Evolutionary conservation across 2,888 invertebrate genomes (phyloP), one percentile per base, ranked within the genome.

Genomic region (Erynnis tages): DNA sequence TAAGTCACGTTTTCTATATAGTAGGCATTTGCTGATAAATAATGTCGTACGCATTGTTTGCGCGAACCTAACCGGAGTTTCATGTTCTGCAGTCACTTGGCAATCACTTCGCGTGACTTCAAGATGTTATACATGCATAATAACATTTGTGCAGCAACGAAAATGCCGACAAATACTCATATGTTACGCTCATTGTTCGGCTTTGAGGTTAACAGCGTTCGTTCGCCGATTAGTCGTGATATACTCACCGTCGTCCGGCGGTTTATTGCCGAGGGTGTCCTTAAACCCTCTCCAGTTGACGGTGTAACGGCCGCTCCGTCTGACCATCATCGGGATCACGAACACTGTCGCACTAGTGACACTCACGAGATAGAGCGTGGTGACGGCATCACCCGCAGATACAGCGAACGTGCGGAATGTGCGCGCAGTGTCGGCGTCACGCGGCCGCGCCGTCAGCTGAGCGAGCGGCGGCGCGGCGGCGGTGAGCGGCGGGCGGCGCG

Each of bases 251-350:
- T 87, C 88, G 60, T 88, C 88, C 17, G 86, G 87, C 54, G 89
- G 88, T 65, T 87, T 87, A 72, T 78, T 87, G 41, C 84, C 84
- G 60, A 85, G 75, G 35, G 84, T 71, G 61, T 90, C 90, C 66
- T 77, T 81, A 73, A 89, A 88, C 45, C 90, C 90, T 63, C 90
- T 79, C 85, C 88, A 88, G 73, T 88, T 90, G 63, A 89, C 89
- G 55, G 88, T 88, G 71, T 90, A 90, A 29, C 90, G 83, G 61
- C 90, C 90, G 73, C 88, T 86, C 63, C 89, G 84, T 72, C 90
- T 76, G 64, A 86, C 89, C 79, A 90, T 90, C 90, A 90, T 90
- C 62, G 72, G 66, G 62, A 67, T 53, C 45, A 49, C 54, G 62
- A 55, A 45, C 55, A 46, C 56, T 61, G 60, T 59, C 62, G 60